These are phyloP conservation scores for Cotesia typhae DNA, from an alignment of 1,140 invertebrate genomes.

Conservation along the genomic window DNA sequence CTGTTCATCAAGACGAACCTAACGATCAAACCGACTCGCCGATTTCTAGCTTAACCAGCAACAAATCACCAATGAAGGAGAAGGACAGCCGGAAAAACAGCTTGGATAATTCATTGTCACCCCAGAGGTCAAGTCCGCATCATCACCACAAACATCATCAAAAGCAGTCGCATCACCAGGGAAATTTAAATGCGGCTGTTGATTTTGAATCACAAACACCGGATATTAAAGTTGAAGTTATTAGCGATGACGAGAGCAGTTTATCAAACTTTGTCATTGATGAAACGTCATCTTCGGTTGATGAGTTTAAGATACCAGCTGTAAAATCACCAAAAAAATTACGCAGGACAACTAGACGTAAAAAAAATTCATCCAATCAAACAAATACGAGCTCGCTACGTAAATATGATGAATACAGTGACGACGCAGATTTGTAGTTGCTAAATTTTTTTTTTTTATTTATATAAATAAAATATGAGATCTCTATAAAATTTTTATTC, in stretches of 20 bases:
- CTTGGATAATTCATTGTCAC: too few species aligned
- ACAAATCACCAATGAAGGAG: conserved; percentile 29
- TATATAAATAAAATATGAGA: too few species aligned
- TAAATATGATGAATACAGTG: conserved; percentile 43
- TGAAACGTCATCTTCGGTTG: background rate
- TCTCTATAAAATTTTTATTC: too few species aligned
- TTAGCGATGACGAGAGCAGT: conserved; percentile 26
- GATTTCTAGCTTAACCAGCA: conserved; percentile 62
- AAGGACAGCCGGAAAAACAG: background rate
- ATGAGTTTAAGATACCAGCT: conserved; percentile 44
- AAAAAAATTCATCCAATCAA: conserved; percentile 27
- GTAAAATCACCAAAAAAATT: conserved; percentile 37
- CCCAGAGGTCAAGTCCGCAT: too few species aligned
- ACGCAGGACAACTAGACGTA: conserved; percentile 31
- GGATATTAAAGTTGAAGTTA: conserved; percentile 6
- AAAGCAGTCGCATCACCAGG: too few species aligned
- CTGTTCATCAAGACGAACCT: conserved; percentile 42
- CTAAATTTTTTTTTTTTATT: too few species aligned
- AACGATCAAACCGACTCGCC: conserved; percentile 59
- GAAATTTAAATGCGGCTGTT: too few species aligned
- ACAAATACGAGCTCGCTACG: conserved; percentile 17
- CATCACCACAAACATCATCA: too few species aligned
- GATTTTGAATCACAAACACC: too few species aligned
- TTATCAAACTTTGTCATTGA: conserved; percentile 12
- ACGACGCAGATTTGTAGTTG: conserved; percentile 33